These are phyloP conservation scores for Bactericera cockerelli DNA, from an alignment of 1,140 invertebrate species.

Conservation along the genomic window DNA sequence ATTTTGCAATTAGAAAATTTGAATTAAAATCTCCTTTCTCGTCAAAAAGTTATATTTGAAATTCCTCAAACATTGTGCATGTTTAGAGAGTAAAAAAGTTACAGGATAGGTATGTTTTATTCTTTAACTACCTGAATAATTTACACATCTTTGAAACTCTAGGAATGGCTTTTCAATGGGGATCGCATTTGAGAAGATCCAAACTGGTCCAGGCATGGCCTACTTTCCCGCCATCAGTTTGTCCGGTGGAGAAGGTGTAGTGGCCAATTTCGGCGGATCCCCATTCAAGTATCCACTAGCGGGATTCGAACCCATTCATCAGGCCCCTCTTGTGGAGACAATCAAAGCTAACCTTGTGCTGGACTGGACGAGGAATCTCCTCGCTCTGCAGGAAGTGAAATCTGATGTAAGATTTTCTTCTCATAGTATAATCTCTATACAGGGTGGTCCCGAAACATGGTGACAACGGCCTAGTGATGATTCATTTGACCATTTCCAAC, in stretches of 20 bases:
- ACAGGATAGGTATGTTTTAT: neutral
- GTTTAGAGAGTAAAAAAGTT: too few relatives aligned
- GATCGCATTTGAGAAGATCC: conserved; percentile 52
- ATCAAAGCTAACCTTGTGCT: neutral
- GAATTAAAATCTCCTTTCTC: too few relatives aligned
- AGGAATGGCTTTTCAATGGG: conserved; percentile 62
- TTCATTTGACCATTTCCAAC: too few relatives aligned
- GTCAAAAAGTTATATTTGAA: too few relatives aligned
- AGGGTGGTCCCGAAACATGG: too few relatives aligned
- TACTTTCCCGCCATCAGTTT: conserved; percentile 67
- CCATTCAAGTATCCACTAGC: conserved; percentile 53
- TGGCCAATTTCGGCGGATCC: conserved; percentile 61
- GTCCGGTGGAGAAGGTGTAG: conserved; percentile 53
- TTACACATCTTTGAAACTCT: conserved; percentile 16
- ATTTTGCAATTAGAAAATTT: too few relatives aligned
- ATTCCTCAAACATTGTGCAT: too few relatives aligned
- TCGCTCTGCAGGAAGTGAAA: neutral
- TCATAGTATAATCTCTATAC: too few relatives aligned
- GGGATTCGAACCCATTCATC: conserved; percentile 49
- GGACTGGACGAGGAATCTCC: neutral
- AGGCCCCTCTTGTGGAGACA: conserved; percentile 30
- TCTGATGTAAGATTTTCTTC: too few relatives aligned
- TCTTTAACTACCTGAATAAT: neutral
- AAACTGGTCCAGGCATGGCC: conserved; percentile 48
- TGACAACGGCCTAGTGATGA: too few relatives aligned